Evolutionary conservation across 2,888 invertebrate species (phyloP).

Genomic region (Lamproptera curius): DNA sequence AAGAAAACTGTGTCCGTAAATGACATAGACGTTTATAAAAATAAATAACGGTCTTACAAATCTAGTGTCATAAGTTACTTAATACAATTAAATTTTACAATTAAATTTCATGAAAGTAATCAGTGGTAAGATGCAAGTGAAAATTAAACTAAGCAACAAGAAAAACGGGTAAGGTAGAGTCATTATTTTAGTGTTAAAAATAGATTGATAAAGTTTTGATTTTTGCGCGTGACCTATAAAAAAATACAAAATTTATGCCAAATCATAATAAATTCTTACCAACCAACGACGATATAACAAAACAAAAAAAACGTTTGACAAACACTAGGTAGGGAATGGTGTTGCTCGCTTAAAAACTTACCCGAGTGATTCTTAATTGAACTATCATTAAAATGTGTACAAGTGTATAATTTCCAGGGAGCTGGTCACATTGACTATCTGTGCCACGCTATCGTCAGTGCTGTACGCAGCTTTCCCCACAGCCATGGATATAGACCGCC

Average conservation of each 20-base stretch:
- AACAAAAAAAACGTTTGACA: conserved; percentile 8
- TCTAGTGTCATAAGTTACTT: conserved; percentile 12
- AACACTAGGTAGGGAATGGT: conserved; percentile 14
- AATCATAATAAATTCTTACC: conserved; percentile 10
- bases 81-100: conserved; percentile 8
- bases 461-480: conserved; percentile 74
- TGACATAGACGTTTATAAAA: conserved; percentile 11
- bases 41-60: conserved; percentile 11
- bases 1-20: conserved; percentile 14
- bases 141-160: too few relatives aligned
- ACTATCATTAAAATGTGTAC: conserved; percentile 9
- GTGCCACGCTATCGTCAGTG: conserved; percentile 76
- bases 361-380: conserved; percentile 1
- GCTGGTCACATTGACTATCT: conserved; percentile 15
- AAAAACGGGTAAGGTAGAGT: too few relatives aligned
- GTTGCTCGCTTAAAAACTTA: conserved; percentile 9
- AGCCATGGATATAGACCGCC: conserved; percentile 86
- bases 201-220: conserved; percentile 11
- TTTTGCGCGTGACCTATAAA: conserved; percentile 10
- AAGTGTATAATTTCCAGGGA: conserved; percentile 13
- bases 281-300: conserved; percentile 16
- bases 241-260: conserved; percentile 1
- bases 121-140: too few relatives aligned
- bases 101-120: conserved; percentile 3
- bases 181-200: too few relatives aligned